Base-by-base conservation (phyloP, 1,140 invertebrate genomes). In the Temnothorax longispinosus region DNA sequence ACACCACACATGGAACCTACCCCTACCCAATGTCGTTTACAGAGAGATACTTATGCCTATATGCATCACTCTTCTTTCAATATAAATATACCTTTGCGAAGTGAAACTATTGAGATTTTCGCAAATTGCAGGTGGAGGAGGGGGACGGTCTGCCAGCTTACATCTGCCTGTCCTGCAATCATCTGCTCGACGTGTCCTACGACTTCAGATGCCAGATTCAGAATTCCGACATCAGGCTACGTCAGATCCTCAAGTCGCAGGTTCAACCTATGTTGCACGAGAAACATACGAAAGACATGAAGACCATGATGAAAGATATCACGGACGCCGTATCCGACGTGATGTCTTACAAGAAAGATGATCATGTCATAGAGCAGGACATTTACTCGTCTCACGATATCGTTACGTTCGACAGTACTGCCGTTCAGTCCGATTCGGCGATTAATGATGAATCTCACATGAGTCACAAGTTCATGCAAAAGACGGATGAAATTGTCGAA, bases 161-260 rank as follows among this genome's bases (percentile, higher is more conserved):
- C n/a, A 95, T 96, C 15, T 96, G 95, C 77, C 88, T 87, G 41
- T 89, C 91, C 52, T 96, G 95, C 88, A 87, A 94, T 10, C 87
- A 93, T 75, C 87, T 95, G 52, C 87, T 95, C 2, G 93, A 95
- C 65, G 85, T 95, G 13, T 94, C 94, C 0, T 95, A 94, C 44
- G 87, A 95, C 56, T 96, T 96, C 76, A 95, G 94, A 90, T 90
- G 93, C 62, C 94, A 95, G 80, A 95, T 95, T 81, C 94, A 96
- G 91, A 92, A 92, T 81, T 87, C 94, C 3, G 94, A 96, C 86
- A 62, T 81, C 44, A 94, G 93, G 82, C 89, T 94, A 50, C 89
- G 92, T 69, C 58, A 90, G 38, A 67, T 90, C 65, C 44, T 92
- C 4, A 80, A 89, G 35, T 38, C 87, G 0, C 80, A 81, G 85